Conservation (phyloP, 1,140 invertebrate genomes). For the Wasmannia auropunctata region DNA sequence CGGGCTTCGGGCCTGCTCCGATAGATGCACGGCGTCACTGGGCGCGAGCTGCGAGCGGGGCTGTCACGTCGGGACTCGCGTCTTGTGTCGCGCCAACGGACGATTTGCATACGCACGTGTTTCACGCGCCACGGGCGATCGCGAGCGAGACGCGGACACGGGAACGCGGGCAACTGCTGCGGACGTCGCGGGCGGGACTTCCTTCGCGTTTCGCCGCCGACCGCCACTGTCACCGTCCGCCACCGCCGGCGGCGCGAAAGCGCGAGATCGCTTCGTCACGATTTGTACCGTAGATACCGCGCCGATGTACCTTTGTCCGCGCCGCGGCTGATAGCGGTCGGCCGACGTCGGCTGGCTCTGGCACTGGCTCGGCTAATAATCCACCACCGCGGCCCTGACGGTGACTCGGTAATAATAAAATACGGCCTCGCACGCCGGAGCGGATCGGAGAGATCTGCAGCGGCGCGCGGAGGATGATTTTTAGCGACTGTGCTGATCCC, state of each 20-base stretch:
- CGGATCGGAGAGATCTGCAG: no score
- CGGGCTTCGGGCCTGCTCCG: not conserved
- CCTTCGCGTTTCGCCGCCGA: not conserved
- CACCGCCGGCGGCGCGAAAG: not conserved
- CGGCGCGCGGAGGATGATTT: not conserved
- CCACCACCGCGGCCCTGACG: conserved; percentile 3
- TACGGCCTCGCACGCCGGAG: not conserved
- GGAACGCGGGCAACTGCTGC: no score
- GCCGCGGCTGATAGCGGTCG: conserved; percentile 21
- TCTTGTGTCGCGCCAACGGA: not conserved
- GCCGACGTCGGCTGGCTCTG: not conserved
- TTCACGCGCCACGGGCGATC: not conserved
- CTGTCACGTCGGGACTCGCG: not conserved
- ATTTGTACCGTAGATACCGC: conserved; percentile 57
- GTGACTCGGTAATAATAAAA: conserved; percentile 31
- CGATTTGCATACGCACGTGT: conserved; percentile 69
- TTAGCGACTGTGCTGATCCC: not conserved
- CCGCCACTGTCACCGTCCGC: not conserved
- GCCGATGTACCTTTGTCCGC: conserved; percentile 11
- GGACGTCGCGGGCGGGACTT: not conserved
- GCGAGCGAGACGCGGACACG: not conserved
- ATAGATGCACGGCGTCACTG: conserved; percentile 44
- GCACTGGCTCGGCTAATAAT: not conserved
- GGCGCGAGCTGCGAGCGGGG: not conserved
- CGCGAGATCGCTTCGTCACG: conserved; percentile 58